phyloP scores from a whole-genome alignment of 2,797 vertebrate species.

The Hozukius guyotensis region DNA sequence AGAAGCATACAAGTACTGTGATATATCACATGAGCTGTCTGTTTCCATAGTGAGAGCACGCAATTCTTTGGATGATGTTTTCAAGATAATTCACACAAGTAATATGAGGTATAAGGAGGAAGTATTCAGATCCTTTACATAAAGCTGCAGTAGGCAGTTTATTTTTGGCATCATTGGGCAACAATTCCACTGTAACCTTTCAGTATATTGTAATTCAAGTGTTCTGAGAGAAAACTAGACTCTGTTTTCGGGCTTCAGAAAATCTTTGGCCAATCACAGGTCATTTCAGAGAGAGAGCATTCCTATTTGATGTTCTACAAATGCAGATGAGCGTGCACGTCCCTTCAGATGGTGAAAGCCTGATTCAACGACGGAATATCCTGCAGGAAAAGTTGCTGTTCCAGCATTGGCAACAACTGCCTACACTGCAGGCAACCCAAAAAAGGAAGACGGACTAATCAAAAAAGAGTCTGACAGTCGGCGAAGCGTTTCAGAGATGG shows the following conservation, averaged over 20 bases:
- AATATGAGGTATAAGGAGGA: neutral
- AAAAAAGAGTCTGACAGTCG: too few species aligned
- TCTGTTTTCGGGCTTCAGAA: neutral
- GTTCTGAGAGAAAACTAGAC: neutral
- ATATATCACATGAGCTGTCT: constrained; percentile 57
- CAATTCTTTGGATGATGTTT: constrained; percentile 40
- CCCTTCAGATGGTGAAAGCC: neutral
- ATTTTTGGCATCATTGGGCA: neutral
- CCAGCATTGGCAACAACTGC: neutral
- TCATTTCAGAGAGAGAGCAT: neutral
- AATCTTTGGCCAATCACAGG: neutral
- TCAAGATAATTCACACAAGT: constrained; percentile 21
- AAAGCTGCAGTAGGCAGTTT: neutral
- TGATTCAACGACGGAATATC: neutral
- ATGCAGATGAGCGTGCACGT: neutral
- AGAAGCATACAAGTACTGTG: constrained; percentile 42
- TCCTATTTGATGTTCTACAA: neutral
- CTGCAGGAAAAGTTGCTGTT: neutral
- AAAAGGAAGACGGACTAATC: neutral
- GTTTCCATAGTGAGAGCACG: constrained; percentile 17
- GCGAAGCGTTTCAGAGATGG: neutral
- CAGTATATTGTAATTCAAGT: neutral
- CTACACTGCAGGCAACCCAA: neutral
- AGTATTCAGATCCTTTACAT: neutral
- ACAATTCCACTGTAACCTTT: neutral